phyloP scores from a whole-genome alignment of 2,797 vertebrate species.

The Sus cebifrons region DNA sequence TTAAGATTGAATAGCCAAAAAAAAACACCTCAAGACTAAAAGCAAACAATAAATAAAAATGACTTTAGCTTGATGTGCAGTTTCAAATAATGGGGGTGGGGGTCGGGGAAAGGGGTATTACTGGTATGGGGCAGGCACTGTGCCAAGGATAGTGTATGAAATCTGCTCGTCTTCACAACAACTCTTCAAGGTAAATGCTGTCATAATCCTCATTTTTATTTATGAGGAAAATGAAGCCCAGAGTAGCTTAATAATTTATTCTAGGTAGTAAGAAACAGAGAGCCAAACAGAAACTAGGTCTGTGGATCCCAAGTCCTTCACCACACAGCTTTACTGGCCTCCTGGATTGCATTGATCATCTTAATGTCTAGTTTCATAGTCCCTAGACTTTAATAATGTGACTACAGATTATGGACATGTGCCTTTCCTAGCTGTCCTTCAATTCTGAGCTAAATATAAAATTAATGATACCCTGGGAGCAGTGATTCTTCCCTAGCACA shows the following conservation, averaged over 20 bases:
- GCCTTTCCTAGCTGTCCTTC: conserved; percentile 82
- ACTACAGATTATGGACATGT: conserved; percentile 24
- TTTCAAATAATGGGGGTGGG: neutral
- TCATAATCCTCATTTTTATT: conserved; percentile 4
- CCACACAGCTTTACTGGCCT: neutral
- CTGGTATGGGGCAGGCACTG: neutral
- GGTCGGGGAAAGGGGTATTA: neutral
- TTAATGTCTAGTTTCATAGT: neutral
- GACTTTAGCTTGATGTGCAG: neutral
- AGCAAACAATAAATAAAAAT: neutral
- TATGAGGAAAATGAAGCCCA: neutral
- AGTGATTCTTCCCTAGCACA: conserved; percentile 81
- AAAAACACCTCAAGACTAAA: neutral
- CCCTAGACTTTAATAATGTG: conserved; percentile 34
- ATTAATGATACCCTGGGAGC: conserved; percentile 89
- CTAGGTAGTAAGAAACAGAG: neutral
- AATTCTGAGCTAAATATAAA: conserved; percentile 85
- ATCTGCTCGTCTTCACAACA: neutral
- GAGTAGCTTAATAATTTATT: conserved; percentile 5
- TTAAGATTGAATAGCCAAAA: neutral
- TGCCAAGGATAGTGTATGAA: neutral
- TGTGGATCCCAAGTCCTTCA: neutral
- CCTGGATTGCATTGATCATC: conserved; percentile 28
- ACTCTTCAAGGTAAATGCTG: neutral
- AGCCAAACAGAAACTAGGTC: neutral